These are phyloP conservation scores for Conger conger DNA, from an alignment of 2,113 vertebrate species.

Conservation along the genomic window DNA sequence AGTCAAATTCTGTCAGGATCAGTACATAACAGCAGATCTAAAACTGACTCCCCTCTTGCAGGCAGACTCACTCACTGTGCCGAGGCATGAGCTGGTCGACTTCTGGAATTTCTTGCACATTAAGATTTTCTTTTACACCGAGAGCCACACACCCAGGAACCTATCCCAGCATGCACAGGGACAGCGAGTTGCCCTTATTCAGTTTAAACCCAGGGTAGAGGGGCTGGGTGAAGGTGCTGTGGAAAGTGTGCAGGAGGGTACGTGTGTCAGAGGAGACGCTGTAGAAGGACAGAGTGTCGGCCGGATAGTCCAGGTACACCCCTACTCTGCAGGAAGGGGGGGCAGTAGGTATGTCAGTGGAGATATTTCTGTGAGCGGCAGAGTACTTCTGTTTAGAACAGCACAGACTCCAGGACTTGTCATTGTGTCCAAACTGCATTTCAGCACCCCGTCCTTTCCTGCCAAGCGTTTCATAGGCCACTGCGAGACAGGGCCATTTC, in stretches of 20 bases:
- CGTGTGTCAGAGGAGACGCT: constrained; percentile 27
- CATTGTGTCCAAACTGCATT: constrained; percentile 8
- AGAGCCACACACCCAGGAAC: too few species aligned
- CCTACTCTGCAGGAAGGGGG: not conserved
- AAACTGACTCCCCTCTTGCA: too few species aligned
- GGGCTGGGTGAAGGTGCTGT: constrained; percentile 37
- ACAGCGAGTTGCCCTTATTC: too few species aligned
- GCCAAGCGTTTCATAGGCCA: not conserved
- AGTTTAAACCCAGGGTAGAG: constrained; percentile 41
- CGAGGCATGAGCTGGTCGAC: too few species aligned
- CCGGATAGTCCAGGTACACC: not conserved
- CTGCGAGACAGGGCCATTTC: not conserved
- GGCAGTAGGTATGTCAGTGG: not conserved
- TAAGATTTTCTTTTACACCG: too few species aligned
- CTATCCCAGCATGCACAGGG: too few species aligned
- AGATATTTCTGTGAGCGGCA: not conserved
- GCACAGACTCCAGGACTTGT: too few species aligned
- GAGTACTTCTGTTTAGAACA: not conserved
- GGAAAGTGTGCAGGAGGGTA: constrained; percentile 40
- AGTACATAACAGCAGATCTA: too few species aligned
- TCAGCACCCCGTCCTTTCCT: constrained; percentile 27
- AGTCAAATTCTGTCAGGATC: too few species aligned
- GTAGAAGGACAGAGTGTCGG: constrained; percentile 15
- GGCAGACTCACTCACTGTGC: too few species aligned
- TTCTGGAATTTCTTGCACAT: too few species aligned